Evolutionary conservation across 30 jellyfish, hydroid and myxozoan genomes (phyloP), one percentile per base, ranked within the genome.

Genomic region (Cassiopea xamachana): DNA sequence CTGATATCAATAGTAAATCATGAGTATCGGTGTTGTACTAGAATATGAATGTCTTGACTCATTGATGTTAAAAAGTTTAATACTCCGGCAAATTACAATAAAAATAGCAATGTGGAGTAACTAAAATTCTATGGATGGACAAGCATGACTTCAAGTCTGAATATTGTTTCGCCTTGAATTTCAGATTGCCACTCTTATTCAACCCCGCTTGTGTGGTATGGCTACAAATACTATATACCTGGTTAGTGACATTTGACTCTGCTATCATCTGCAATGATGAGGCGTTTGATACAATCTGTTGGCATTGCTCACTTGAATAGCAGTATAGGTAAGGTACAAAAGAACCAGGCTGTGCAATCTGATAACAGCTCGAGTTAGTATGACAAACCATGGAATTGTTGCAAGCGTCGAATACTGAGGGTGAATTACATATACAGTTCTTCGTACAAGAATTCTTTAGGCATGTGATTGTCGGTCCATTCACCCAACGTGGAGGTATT

Each of bases 361-460:
- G 93, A 48, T 4, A 2, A 73, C 93, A 85, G 49, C 60, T 62
- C 9, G 13, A 27, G 50, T 74, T n/a, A 46, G 93, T 86, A 6
- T 46, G 17, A 60, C 93, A 85, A 0, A 75, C 64, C 45, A 85
- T 18, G 6, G 69, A 27, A 47, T 87, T 79, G 69, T 87, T 6
- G 87, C 93, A 85, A 10, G 19, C 68, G 19, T 39, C 85, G n/a
- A 49, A 6, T 71, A 3, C 39, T 39, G 7, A 3, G 39, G 55
- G 2, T 27, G 80, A 74, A 14, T n/a, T 27, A 44, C 82, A 85
- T 55, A 46, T 39, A 16, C 90, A 82, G 43, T 69, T 69, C 7
- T 27, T 55, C 6, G 49, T 64, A 71, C 90, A 82, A 50, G 43
- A 15, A n/a, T 12, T 64, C 75, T 82, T 82, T 43, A 48, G 7